Conservation (phyloP, 2,113 vertebrate genomes). For the Campylorhamphus procurvoides region DNA sequence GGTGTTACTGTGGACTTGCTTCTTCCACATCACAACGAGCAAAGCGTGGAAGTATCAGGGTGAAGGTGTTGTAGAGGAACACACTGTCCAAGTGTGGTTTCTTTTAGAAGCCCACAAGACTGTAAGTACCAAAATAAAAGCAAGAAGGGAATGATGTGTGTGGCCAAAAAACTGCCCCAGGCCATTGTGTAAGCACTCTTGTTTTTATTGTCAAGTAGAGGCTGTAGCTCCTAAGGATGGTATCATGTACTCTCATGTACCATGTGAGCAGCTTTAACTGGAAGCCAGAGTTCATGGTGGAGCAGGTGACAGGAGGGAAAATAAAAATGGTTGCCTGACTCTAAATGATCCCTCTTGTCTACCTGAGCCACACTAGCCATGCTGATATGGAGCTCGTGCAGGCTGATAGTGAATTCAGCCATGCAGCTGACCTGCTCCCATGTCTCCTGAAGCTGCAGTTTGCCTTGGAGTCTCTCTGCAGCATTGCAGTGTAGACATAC, state of each 20-base stretch:
- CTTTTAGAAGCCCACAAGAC: background rate
- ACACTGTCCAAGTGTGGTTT: background rate
- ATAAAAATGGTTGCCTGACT: background rate
- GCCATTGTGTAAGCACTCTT: background rate
- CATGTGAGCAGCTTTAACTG: background rate
- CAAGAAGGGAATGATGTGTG: background rate
- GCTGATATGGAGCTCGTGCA: background rate
- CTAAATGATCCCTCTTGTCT: background rate
- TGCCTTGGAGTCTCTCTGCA: background rate
- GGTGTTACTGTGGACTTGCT: background rate
- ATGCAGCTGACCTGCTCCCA: background rate
- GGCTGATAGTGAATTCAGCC: background rate
- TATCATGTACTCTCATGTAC: background rate
- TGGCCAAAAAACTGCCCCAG: background rate
- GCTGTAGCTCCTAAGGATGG: background rate
- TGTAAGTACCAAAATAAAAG: background rate
- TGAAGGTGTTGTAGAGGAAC: background rate
- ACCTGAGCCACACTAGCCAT: background rate
- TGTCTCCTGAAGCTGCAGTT: background rate
- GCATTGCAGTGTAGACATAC: background rate
- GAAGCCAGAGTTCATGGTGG: background rate
- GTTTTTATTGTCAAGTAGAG: background rate
- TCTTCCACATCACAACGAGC: background rate
- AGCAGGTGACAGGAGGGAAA: background rate
- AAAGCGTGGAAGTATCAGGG: background rate